A percentile compares a stretch with the other conserved stretches of the same genome.
Evolutionary conservation across 1,140 invertebrate genomes (phyloP).

Genomic region (Copidosoma floridanum): DNA sequence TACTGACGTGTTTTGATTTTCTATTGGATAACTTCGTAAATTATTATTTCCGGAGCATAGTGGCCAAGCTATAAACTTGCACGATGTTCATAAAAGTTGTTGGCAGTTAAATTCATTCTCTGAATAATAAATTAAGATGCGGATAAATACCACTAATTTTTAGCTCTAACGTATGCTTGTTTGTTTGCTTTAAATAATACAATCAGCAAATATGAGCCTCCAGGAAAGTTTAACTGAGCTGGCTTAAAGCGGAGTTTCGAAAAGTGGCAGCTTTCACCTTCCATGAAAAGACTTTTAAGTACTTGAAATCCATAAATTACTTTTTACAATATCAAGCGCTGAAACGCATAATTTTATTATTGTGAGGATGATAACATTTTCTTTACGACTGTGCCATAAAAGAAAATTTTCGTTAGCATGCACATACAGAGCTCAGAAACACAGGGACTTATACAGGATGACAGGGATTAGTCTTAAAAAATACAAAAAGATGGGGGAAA

Average conservation of each 20-base stretch:
- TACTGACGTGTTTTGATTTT: too few relatives aligned
- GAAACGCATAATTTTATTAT: not conserved
- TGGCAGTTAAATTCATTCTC: not conserved
- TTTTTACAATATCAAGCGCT: too few relatives aligned
- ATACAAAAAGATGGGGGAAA: slow-evolving; percentile 2
- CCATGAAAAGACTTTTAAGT: slow-evolving; percentile 16
- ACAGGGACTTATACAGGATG: not conserved
- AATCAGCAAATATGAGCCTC: not conserved
- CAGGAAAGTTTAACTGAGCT: not conserved
- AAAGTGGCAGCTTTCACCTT: slow-evolving; percentile 9
- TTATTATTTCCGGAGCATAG: too few relatives aligned
- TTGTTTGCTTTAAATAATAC: slow-evolving; percentile 1
- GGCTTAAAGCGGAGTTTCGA: not conserved
- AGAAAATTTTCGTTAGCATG: not conserved
- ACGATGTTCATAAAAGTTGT: not conserved
- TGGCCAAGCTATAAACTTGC: too few relatives aligned
- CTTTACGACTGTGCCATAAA: slow-evolving; percentile 1
- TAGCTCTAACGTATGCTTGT: slow-evolving; percentile 2
- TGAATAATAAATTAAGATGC: too few relatives aligned
- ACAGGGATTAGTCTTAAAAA: slow-evolving; percentile 9
- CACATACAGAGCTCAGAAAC: not conserved
- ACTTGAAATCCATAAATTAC: too few relatives aligned
- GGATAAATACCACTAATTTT: too few relatives aligned
- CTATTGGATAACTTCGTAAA: too few relatives aligned
- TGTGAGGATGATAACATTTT: not conserved